Evolutionary conservation across 1,140 invertebrate species (phyloP), one percentile per base, ranked within the genome.

Genomic region (Sycobia sp.): DNA sequence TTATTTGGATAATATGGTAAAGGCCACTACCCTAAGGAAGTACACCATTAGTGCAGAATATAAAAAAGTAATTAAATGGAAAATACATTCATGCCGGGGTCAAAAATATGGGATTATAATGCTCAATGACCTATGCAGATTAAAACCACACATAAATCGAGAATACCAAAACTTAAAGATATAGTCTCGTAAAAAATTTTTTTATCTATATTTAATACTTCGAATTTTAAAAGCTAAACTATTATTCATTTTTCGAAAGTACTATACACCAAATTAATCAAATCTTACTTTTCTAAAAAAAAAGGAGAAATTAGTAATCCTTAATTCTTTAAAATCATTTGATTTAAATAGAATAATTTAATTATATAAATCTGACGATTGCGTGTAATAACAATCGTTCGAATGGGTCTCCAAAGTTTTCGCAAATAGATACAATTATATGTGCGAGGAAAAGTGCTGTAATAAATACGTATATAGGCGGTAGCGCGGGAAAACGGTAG

Each of bases 1-100:
- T n/a, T 78, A 76, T 32, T 22, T 76, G 0, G 36, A 66, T 20
- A 56, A 74, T 16, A 56, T 61, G 8, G 39, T 78, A 3, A 44
- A 47, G 32, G 36, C 69, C 14, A 70, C 74, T 1, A 72, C 73
- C 2, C 11, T 77, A 61, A 74, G 67, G 18, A 76, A 74, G 8
- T 76, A 71, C 18, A 69, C 56, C 0, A 14, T 65, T 2, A 64
- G 69, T 38, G 39, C 69, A 16, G 16, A 22, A 3, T 56, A 73
- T 34, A 70, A 69, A 43, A 70, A 75, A 64, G 75, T 75, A 69
- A 54, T 18, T 20, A 41, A 18, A 41, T 18, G 3, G 3, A 41
- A 18, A 18, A 8, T 4, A 18, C n/a, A n/a, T n/a, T n/a, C 39
- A 13, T 4, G 4, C 3, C 34, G 11, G 11, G 2, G n/a, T 13